A percentile compares a stretch with the other conserved stretches of the same genome.
Evolutionary conservation across 2,888 invertebrate genomes (phyloP).

Genomic region (Tineola bisselliella): DNA sequence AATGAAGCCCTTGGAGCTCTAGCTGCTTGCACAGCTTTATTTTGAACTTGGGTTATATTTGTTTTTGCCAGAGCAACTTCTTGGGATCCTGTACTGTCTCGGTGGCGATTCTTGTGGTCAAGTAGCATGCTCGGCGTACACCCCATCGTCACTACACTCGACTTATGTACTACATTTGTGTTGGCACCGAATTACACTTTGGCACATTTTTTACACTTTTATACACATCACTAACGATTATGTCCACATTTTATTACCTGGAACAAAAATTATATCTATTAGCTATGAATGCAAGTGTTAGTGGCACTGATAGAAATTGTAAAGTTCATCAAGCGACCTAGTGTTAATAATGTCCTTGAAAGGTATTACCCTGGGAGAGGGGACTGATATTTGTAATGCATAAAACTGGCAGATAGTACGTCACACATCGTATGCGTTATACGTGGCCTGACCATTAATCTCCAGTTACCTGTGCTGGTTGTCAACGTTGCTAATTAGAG

Average conservation of each 20-base stretch:
- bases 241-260: slow-evolving; percentile 31
- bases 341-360: too few relatives aligned
- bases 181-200: slow-evolving; percentile 32
- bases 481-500: too few relatives aligned
- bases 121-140: slow-evolving; percentile 72
- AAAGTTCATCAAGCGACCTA: too few relatives aligned
- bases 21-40: slow-evolving; percentile 55
- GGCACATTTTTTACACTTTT: slow-evolving; percentile 31
- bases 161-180: slow-evolving; percentile 48
- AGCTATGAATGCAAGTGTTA: neutral
- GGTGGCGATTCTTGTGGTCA: slow-evolving; percentile 68
- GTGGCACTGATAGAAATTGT: too few relatives aligned
- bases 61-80: slow-evolving; percentile 58
- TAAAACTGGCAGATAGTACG: too few relatives aligned
- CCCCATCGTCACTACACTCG: slow-evolving; percentile 51
- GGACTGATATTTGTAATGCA: too few relatives aligned
- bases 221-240: slow-evolving; percentile 21
- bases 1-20: slow-evolving; percentile 57
- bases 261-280: slow-evolving; percentile 29
- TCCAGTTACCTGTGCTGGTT: too few relatives aligned
- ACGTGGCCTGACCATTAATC: too few relatives aligned
- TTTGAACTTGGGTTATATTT: slow-evolving; percentile 38
- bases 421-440: too few relatives aligned
- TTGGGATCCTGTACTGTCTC: slow-evolving; percentile 63
- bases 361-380: too few relatives aligned